A percentile compares a stretch with the other conserved stretches of the same genome.
phyloP scores from a whole-genome alignment of 2,797 vertebrate genomes.

The Epinephelus malabaricus region DNA sequence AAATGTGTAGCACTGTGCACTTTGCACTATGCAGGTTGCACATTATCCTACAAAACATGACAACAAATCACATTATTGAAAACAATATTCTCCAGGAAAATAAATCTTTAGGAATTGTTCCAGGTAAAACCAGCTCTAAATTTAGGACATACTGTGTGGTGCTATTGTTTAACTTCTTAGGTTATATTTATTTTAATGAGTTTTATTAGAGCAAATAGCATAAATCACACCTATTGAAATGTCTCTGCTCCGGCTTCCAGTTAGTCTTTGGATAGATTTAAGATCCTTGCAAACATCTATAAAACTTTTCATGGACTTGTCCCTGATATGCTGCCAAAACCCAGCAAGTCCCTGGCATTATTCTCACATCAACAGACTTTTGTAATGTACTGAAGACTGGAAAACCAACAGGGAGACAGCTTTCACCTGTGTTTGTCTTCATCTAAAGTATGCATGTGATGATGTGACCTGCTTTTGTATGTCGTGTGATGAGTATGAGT shows the following conservation, averaged over 20 bases:
- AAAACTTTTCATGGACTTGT: background rate
- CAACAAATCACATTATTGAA: too few relatives aligned
- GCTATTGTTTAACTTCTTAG: background rate
- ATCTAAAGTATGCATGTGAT: background rate
- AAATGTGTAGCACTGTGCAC: too few relatives aligned
- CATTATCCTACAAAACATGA: too few relatives aligned
- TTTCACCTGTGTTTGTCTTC: background rate
- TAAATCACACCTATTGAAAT: too few relatives aligned
- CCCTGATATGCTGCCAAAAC: slow-evolving; percentile 10
- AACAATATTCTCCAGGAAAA: too few relatives aligned
- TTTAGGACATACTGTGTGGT: background rate
- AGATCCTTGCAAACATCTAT: background rate
- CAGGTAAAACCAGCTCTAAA: background rate
- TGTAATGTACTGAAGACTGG: background rate
- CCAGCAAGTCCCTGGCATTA: background rate
- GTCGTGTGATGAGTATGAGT: background rate
- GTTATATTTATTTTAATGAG: too few relatives aligned
- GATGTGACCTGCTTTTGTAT: slow-evolving; percentile 3
- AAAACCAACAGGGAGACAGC: background rate
- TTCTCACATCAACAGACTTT: background rate
- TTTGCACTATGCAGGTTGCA: too few relatives aligned
- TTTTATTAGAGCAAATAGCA: too few relatives aligned
- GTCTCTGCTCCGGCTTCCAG: background rate
- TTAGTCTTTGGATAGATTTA: slow-evolving; percentile 8
- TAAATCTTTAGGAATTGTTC: background rate